Evolutionary conservation across 2,797 vertebrate species (phyloP).

Genomic region (Phrynocephalus forsythii): DNA sequence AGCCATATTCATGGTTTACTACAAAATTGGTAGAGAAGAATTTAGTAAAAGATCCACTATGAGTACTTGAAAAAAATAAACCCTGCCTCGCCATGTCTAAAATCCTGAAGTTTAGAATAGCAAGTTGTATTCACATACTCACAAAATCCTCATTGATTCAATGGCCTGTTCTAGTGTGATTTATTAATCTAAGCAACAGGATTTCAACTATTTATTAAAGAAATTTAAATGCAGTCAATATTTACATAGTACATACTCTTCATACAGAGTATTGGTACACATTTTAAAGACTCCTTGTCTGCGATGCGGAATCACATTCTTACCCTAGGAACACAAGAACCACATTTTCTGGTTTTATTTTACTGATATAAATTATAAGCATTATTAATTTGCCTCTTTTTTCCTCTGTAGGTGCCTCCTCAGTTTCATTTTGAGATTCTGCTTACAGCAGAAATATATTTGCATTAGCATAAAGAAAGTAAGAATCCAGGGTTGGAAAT

Average conservation of each 20-base stretch:
- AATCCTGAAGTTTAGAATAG: not conserved
- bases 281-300: not conserved
- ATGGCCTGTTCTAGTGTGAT: no score
- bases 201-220: no score
- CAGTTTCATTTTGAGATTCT: not conserved
- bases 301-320: not conserved
- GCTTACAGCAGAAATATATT: not conserved
- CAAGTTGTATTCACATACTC: no score
- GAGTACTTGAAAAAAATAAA: no score
- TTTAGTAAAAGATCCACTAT: not conserved
- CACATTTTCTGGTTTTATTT: not conserved
- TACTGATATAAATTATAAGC: no score
- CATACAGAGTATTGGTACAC: not conserved
- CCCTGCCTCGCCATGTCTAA: not conserved
- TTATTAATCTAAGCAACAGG: no score
- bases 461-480: not conserved
- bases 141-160: no score
- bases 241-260: not conserved
- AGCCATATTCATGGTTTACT: slow-evolving; percentile 89
- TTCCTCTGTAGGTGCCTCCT: not conserved
- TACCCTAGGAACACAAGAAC: not conserved
- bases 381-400: not conserved
- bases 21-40: slow-evolving; percentile 25
- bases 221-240: not conserved
- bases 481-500: not conserved